phyloP scores from a whole-genome alignment of 92 coral and sea anemone species.

The Galaxea fascicularis region DNA sequence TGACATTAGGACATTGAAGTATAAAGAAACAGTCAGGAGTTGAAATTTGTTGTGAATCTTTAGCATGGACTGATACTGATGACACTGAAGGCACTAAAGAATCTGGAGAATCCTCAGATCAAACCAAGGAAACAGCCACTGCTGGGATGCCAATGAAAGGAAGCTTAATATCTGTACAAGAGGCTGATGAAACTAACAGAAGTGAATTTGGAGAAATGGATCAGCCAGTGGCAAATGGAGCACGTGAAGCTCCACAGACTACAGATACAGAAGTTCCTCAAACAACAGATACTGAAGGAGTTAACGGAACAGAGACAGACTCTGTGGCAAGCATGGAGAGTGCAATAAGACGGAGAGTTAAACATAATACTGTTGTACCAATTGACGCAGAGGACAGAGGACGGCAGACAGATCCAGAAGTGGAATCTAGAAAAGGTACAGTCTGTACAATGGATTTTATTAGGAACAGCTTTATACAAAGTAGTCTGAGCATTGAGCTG shows the following conservation, averaged over 20 bases:
- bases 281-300: constrained; percentile 83
- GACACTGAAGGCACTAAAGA: constrained; percentile 87
- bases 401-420: constrained; percentile 91
- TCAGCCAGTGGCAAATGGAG: constrained; percentile 57
- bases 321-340: constrained; percentile 87
- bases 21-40: neutral
- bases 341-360: constrained; percentile 77
- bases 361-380: constrained; percentile 90
- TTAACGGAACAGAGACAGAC: constrained; percentile 86
- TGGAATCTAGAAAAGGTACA: constrained; percentile 89
- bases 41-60: neutral
- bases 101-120: constrained; percentile 63
- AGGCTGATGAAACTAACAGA: constrained; percentile 82
- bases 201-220: constrained; percentile 45
- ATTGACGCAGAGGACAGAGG: constrained; percentile 95
- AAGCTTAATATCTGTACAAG: constrained; percentile 90
- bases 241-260: constrained; percentile 74
- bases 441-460: neutral
- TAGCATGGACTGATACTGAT: constrained; percentile 96
- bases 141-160: constrained; percentile 75
- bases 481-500: no score
- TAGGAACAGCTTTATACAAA: no score
- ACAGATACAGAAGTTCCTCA: constrained; percentile 80
- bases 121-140: constrained; percentile 49
- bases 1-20: neutral